These are phyloP conservation scores for Ormyrus pomaceus DNA, from an alignment of 2,888 invertebrate genomes.

Conservation along the genomic window DNA sequence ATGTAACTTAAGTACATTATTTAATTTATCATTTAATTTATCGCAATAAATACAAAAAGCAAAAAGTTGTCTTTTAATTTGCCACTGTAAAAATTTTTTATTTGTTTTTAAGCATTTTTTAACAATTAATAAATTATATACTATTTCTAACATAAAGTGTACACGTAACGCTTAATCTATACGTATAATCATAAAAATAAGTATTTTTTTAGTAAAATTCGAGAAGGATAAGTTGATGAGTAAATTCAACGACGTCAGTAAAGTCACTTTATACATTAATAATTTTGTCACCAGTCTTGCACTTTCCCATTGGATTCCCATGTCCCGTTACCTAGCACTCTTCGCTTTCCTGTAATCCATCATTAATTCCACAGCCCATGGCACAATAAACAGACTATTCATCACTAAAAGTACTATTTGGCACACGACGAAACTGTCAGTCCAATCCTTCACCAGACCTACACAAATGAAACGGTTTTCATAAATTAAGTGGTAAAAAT, in stretches of 20 bases:
- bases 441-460: constrained; percentile 81
- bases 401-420: constrained; percentile 83
- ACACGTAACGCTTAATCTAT: constrained; percentile 44
- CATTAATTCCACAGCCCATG: constrained; percentile 81
- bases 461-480: not conserved
- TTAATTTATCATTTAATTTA: not conserved
- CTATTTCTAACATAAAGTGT: constrained; percentile 9
- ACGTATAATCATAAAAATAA: constrained; percentile 32
- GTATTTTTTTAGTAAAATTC: constrained; percentile 46
- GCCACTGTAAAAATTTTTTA: too few species aligned
- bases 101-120: not conserved
- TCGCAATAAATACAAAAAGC: constrained; percentile 13
- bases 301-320: constrained; percentile 18
- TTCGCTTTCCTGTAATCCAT: constrained; percentile 36
- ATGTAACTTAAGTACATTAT: not conserved
- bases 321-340: constrained; percentile 20
- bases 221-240: constrained; percentile 40
- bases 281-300: constrained; percentile 24
- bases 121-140: constrained; percentile 37
- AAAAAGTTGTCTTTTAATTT: not conserved
- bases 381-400: constrained; percentile 81
- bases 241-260: constrained; percentile 27
- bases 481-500: too few species aligned
- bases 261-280: constrained; percentile 30
- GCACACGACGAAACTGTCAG: constrained; percentile 81